Evolutionary conservation across 2,888 invertebrate genomes (phyloP).

Genomic region (Metacarcinus magister): DNA sequence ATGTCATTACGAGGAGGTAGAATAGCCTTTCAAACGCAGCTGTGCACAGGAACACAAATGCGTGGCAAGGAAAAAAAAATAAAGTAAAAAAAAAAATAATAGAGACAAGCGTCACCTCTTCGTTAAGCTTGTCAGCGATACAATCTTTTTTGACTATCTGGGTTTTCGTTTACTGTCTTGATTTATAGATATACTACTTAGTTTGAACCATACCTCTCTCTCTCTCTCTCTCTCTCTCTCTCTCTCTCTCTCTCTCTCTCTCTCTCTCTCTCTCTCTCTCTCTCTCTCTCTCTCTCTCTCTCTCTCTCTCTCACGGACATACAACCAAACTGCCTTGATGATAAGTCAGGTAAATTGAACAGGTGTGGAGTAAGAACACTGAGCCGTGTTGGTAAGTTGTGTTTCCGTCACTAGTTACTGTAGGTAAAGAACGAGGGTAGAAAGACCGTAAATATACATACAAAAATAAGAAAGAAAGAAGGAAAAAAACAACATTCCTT

Average conservation of each 20-base stretch:
- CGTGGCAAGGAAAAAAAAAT: too few relatives aligned
- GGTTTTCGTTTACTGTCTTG: neutral
- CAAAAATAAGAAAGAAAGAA: too few relatives aligned
- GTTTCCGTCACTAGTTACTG: too few relatives aligned
- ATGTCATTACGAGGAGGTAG: neutral
- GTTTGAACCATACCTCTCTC: neutral
- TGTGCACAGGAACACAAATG: neutral
- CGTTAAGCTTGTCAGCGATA: neutral
- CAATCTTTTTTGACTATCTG: neutral
- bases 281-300: neutral
- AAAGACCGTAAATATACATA: too few relatives aligned
- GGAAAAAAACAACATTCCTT: too few relatives aligned
- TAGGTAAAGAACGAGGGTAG: too few relatives aligned
- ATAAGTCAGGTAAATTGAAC: neutral
- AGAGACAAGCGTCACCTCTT: neutral
- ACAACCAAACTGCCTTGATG: neutral
- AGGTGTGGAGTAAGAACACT: neutral
- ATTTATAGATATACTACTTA: neutral
- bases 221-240: slow-evolving; percentile 9
- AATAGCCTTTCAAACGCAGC: neutral
- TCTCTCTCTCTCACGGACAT: too few relatives aligned
- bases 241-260: slow-evolving; percentile 55
- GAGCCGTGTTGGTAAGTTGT: too few relatives aligned
- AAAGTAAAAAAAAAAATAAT: too few relatives aligned
- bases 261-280: slow-evolving; percentile 54